These are phyloP conservation scores for Pogonocichla stellata DNA, from an alignment of 2,113 vertebrate species.

Conservation along the genomic window DNA sequence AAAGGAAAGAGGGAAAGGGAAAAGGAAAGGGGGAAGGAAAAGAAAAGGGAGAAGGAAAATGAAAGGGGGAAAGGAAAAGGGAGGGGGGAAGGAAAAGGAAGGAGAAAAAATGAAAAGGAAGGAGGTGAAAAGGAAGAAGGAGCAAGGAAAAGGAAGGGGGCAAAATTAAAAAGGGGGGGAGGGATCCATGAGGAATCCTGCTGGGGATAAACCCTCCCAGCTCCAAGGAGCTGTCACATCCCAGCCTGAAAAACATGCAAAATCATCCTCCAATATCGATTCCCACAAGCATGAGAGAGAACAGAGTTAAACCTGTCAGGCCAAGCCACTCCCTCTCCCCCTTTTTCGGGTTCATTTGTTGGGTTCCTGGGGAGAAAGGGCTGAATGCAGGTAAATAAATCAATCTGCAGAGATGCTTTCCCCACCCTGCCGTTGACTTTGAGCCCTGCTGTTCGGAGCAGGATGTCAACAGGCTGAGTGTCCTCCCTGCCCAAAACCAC, in stretches of 20 bases:
- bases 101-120: not conserved
- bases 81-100: not conserved
- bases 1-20: not conserved
- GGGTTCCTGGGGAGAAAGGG: not conserved
- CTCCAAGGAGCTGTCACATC: not conserved
- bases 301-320: not conserved
- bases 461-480: not conserved
- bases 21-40: not conserved
- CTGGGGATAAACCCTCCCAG: not conserved
- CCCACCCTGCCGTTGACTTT: not conserved
- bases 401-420: not conserved
- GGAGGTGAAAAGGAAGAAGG: too few species aligned
- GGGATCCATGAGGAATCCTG: not conserved
- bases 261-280: too few species aligned
- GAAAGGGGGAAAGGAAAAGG: accelerated
- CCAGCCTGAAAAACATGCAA: not conserved
- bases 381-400: not conserved
- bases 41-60: too few species aligned
- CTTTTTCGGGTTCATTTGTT: not conserved
- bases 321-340: not conserved
- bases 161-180: not conserved
- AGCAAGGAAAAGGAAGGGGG: too few species aligned
- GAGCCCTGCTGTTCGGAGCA: not conserved
- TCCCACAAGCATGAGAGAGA: accelerated
- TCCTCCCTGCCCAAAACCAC: not conserved